Percentiles rank a stretch among this genome's conserved stretches.
Evolutionary conservation across 2,888 invertebrate genomes (phyloP).

Genomic region (Eilema caniola): DNA sequence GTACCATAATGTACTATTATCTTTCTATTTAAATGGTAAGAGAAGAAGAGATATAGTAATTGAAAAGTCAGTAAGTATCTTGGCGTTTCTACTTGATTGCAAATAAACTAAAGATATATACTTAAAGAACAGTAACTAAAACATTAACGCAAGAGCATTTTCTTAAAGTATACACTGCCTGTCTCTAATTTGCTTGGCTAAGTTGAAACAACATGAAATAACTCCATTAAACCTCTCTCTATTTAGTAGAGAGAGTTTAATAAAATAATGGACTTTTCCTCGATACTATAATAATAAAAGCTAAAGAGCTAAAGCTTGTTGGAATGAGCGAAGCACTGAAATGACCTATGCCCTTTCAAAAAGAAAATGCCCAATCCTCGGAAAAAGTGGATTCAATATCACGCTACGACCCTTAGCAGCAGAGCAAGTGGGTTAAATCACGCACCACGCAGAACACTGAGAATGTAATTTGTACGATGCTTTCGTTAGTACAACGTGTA

Average conservation of each 20-base stretch:
- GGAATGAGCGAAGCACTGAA: too few species aligned
- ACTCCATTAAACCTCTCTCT: background rate
- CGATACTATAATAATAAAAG: too few species aligned
- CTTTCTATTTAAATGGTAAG: background rate
- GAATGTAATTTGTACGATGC: too few species aligned
- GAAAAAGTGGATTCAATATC: too few species aligned
- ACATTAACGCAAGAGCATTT: background rate
- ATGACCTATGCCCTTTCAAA: too few species aligned
- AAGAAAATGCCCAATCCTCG: too few species aligned
- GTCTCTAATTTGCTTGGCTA: background rate
- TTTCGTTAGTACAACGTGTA: background rate
- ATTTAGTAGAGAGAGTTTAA: too few species aligned
- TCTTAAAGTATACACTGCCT: background rate
- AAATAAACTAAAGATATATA: conserved; percentile 3
- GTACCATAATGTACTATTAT: background rate
- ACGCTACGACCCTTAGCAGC: too few species aligned
- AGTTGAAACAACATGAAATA: background rate
- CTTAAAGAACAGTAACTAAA: background rate
- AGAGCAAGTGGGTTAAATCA: too few species aligned
- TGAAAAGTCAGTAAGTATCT: background rate
- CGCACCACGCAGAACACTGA: too few species aligned
- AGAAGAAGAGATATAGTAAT: background rate
- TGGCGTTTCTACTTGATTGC: conserved; percentile 8
- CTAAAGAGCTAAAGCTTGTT: too few species aligned
- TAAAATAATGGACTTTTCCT: too few species aligned